Evolutionary conservation across 2,888 invertebrate species (phyloP).

Genomic region (Ametastegia equiseti): DNA sequence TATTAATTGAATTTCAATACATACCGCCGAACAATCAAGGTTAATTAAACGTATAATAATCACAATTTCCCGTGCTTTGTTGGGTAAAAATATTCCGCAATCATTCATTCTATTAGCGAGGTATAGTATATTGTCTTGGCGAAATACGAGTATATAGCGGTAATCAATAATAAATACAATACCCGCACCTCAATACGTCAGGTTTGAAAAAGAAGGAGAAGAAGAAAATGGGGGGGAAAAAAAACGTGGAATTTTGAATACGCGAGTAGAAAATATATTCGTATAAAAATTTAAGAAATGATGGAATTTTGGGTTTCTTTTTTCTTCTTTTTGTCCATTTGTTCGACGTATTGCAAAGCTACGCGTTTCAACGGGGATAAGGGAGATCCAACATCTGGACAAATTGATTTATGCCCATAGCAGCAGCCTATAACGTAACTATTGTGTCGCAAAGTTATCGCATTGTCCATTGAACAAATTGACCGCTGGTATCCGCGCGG

Average conservation of each 20-base stretch:
- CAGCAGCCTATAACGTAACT: slow-evolving; percentile 55
- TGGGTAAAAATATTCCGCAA: slow-evolving; percentile 53
- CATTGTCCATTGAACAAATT: slow-evolving; percentile 70
- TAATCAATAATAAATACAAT: neutral
- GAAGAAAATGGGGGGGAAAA: neutral
- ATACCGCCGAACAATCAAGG: slow-evolving; percentile 54
- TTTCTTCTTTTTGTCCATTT: neutral
- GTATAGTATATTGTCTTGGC: neutral
- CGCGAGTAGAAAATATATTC: neutral
- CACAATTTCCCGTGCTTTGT: slow-evolving; percentile 45
- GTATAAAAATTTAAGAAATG: neutral
- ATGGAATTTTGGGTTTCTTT: neutral
- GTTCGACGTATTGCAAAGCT: neutral
- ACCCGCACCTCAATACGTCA: neutral
- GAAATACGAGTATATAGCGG: neutral
- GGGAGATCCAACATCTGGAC: slow-evolving; percentile 56
- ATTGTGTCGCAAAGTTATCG: slow-evolving; percentile 55
- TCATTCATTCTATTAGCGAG: neutral
- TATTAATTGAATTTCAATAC: slow-evolving; percentile 66
- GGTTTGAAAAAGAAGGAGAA: neutral
- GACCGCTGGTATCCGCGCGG: slow-evolving; percentile 60
- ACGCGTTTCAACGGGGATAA: slow-evolving; percentile 6
- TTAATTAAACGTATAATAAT: slow-evolving; percentile 58
- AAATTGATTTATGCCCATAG: slow-evolving; percentile 66
- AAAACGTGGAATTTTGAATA: neutral